Evolutionary conservation across 2,797 vertebrate genomes (phyloP).

Genomic region (Pipistrellus kuhlii): DNA sequence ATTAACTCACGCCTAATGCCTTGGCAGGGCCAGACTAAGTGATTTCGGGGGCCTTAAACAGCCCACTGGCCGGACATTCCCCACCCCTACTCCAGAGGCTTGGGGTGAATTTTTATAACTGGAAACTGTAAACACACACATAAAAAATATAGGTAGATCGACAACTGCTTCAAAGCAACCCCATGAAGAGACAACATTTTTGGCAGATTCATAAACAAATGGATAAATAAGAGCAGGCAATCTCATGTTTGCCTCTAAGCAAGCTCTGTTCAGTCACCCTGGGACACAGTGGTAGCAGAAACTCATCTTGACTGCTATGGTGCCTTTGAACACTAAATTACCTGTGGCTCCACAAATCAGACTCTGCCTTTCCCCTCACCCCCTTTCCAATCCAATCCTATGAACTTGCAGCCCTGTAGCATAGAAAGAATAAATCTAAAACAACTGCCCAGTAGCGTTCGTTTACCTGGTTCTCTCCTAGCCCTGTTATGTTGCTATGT

Average conservation of each 20-base stretch:
- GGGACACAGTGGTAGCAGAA: background rate
- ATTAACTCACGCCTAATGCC: no score
- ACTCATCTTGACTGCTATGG: background rate
- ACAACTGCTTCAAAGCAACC: background rate
- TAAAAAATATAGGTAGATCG: background rate
- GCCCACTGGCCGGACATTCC: fast-evolving
- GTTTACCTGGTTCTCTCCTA: background rate
- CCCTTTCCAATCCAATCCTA: background rate
- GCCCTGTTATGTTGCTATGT: no score
- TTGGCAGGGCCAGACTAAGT: no score
- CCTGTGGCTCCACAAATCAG: background rate
- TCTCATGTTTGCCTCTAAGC: background rate
- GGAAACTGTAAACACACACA: background rate
- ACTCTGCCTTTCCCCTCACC: background rate
- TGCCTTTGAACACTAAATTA: background rate
- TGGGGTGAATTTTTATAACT: background rate
- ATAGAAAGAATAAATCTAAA: background rate
- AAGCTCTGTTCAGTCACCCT: background rate
- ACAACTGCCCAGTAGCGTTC: background rate
- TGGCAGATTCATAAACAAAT: background rate
- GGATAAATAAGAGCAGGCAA: background rate
- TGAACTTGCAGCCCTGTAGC: background rate
- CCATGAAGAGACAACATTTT: background rate
- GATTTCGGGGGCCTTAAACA: no score
- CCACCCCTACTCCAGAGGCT: background rate